Conservation (phyloP, 2,113 vertebrate species). For the Callipepla squamata region DNA sequence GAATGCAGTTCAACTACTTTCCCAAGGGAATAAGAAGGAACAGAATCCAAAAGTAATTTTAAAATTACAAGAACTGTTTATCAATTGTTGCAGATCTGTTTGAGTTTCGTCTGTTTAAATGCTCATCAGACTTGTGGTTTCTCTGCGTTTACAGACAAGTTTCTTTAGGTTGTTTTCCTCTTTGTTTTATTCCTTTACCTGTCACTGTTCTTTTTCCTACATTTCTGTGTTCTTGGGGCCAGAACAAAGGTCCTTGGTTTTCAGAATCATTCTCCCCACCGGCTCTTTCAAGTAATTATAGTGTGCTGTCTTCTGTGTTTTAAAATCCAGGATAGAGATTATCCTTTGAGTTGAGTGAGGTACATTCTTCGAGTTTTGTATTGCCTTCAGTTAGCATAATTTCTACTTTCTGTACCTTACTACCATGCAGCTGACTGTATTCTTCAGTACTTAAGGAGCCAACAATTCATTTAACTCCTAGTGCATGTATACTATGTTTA, state of each 20-base stretch:
- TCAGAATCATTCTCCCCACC: background rate
- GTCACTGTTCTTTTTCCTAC: background rate
- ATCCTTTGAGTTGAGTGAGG: background rate
- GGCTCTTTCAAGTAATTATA: background rate
- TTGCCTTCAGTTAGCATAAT: background rate
- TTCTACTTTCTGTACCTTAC: background rate
- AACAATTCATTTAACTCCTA: background rate
- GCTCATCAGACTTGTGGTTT: background rate
- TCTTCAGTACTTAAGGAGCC: background rate
- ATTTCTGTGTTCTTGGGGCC: background rate
- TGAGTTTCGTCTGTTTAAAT: background rate
- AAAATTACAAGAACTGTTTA: conserved; percentile 29
- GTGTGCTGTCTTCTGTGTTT: background rate
- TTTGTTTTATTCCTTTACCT: too few species aligned
- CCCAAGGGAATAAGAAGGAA: conserved; percentile 13
- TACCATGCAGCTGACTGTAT: background rate
- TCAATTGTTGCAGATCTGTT: conserved; percentile 8
- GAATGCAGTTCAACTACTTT: background rate
- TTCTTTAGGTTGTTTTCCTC: background rate
- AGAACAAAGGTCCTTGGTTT: background rate
- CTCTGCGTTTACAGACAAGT: background rate
- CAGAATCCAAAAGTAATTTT: conserved; percentile 10
- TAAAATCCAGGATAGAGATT: background rate
- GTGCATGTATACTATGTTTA: background rate
- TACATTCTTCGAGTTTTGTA: background rate